phyloP scores from a whole-genome alignment of 2,888 invertebrate genomes.

The Andrena chrysosceles region DNA sequence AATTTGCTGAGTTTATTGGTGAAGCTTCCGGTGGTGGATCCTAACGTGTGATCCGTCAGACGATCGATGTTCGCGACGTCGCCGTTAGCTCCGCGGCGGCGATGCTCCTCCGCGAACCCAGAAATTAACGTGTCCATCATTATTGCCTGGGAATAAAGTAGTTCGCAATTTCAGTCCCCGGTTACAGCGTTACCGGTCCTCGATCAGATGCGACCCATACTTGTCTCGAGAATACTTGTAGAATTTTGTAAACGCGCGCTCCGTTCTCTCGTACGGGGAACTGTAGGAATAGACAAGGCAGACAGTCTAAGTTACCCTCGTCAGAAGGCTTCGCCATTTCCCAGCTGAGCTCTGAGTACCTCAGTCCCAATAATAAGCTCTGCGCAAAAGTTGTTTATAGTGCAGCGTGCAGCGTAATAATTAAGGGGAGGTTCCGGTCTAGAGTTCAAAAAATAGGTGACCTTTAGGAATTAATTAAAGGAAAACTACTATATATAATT shows the following conservation, averaged over 20 bases:
- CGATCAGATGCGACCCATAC: conserved; percentile 60
- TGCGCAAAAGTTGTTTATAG: conserved; percentile 81
- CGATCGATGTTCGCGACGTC: conserved; percentile 82
- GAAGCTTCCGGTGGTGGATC: conserved; percentile 83
- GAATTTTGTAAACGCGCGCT: conserved; percentile 91
- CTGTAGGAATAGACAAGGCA: conserved; percentile 97
- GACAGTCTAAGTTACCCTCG: conserved; percentile 93
- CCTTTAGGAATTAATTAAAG: too few species aligned
- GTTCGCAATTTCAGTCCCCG: not conserved
- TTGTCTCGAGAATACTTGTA: conserved; percentile 90
- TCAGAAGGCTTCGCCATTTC: conserved; percentile 95
- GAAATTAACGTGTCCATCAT: conserved; percentile 95
- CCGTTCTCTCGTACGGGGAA: conserved; percentile 93
- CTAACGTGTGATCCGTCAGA: conserved; percentile 67
- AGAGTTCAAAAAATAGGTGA: too few species aligned
- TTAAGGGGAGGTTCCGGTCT: too few species aligned
- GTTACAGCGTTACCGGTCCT: not conserved
- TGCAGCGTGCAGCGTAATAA: not conserved
- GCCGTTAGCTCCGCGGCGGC: conserved; percentile 83
- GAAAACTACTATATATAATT: too few species aligned
- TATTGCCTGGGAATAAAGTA: conserved; percentile 86
- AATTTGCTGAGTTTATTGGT: conserved; percentile 94
- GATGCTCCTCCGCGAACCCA: conserved; percentile 92
- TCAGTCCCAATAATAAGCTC: conserved; percentile 93
- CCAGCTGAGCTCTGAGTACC: conserved; percentile 96